Base-by-base conservation (phyloP, 2,888 invertebrate genomes). In the Hirtodrosophila duncani region DNA sequence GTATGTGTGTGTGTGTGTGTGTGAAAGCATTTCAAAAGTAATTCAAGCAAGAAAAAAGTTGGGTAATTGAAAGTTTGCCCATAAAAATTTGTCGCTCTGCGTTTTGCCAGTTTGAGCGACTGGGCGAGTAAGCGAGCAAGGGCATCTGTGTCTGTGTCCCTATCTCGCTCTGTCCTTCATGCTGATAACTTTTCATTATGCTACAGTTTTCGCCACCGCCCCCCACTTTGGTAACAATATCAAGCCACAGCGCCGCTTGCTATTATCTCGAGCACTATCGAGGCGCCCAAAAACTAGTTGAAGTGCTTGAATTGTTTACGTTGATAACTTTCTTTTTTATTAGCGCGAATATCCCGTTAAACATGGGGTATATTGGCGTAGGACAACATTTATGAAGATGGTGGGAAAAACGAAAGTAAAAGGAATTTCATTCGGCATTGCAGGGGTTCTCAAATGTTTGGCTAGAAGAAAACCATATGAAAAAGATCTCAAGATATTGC, bases 1-100 rank as follows among this genome's bases (percentile, higher is more conserved):
- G n/a, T 41, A 11, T 38, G 17, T 33, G 36, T 24, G n/a, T 17
- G 10, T 37, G 18, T 30, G 23, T 37, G 55, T 52, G 38, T 37
- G 56, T 42, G 34, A 27, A 60, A 67, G 75, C 65, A 70, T 70
- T 79, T 66, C 79, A 56, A 65, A 79, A 74, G 72, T 79, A 74
- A 71, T 79, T 75, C 77, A 71, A 75, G 80, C 80, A 64, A 42
- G 63, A 67, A 80, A 78, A 72, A 75, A 80, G 69, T 70, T 80
- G 61, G 65, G 80, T 75, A 80, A 77, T 80, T 75, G 75, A 75
- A 75, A 75, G 80, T 75, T 75, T 75, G 42, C 77, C 72, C 75
- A 75, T 75, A 80, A 75, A 75, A 75, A 80, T 75, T 80, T 75
- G 74, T 75, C 80, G 69, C 72, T 67, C 55, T 61, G 55, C 45